Evolutionary conservation across 2,888 invertebrate species (phyloP), one percentile per base, ranked within the genome.

Genomic region (Automeris io): DNA sequence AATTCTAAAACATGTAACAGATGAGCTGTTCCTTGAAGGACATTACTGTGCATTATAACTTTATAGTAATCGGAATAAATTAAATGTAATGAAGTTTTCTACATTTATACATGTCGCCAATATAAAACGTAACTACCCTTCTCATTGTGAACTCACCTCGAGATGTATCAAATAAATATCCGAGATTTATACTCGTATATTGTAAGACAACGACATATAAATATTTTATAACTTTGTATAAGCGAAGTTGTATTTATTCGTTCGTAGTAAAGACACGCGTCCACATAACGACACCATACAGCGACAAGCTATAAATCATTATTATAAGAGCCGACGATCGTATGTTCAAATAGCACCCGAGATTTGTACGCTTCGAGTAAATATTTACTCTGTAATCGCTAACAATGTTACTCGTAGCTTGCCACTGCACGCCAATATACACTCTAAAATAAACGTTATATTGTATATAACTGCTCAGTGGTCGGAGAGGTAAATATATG

Each of bases 351-450:
- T 50, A 50, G 49, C 49, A 43, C 51, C 37, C 47, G 47, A 48
- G 53, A 57, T 56, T 57, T 52, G 44, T 46, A 41, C 44, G 41
- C 46, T 47, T 38, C 47, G 44, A 33, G 49, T 46, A 59, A 63
- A 62, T 55, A 62, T 62, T 63, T 61, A 58, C 57, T 39, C 46
- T 41, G 42, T 39, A 35, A 37, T 24, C 23, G 33, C 33, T 26
- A 39, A 39, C 39, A 42, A 21, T 39, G 39, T 42, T 29, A 36
- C 33, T 33, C 11, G 24, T 11, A n/a, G 29, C 16, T 13, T 16
- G 3, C 13, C 16, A 9, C 8, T 16, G 16, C 29, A 13, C 8
- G 34, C 22, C 16, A 23, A 22, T 22, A 13, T 23, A 22, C 13
- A n/a, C 39, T 34, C 34, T 34, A 34, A 23, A 13, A 4, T 12